Base-by-base conservation (phyloP, 2,797 vertebrate species). In the Melanotaenia nigrans region DNA sequence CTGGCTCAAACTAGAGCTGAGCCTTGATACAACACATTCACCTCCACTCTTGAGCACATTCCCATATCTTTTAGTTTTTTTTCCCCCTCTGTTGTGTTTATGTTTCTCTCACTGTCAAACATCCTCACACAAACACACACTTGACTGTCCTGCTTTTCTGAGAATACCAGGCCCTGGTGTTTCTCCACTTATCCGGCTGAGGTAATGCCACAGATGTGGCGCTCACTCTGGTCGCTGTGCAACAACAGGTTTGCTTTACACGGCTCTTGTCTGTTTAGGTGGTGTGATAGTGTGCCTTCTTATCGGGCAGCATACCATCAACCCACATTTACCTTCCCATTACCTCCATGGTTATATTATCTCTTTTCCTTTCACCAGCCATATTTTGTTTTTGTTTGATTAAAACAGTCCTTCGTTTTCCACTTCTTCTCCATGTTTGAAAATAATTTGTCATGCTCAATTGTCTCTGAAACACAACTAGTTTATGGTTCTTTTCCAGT, bases 151-250 rank as follows among this genome's bases (percentile, higher is more conserved):
- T 5, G 58, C 35, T 5, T 61, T 65, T 67, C 62, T 75, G 28
- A 22, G 64, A 63, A 69, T 70, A 73, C 64, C 65, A 56, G 38
- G 36, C 77, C 68, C 70, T 53, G 69, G 70, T 73, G 72, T 80
- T 85, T 49, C 51, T 83, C 51, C 71, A 73, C 60, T 68, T 66
- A 5, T 25, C 74, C 45, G 66, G 78, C 72, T 42, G 71, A 51
- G 65, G 81, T 88, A 90, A 91, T 90, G 87, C 90, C 83, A 87
- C 60, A 81, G 73, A 82, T 86, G 77, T 61, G 84, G 83, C 58
- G 60, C 66, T 79, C 63, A 8, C 66, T 57, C 79, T 4, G 66
- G 77, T 73, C 56, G 9, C 65, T 64, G 82, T 69, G 75, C 84
- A 85, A 84, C 81, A 85, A 81, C 72, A 70, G 77, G 74, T 81